These are phyloP conservation scores for Tokudaia tokunoshimensis DNA, from an alignment of 2,797 vertebrate species.

Conservation along the genomic window DNA sequence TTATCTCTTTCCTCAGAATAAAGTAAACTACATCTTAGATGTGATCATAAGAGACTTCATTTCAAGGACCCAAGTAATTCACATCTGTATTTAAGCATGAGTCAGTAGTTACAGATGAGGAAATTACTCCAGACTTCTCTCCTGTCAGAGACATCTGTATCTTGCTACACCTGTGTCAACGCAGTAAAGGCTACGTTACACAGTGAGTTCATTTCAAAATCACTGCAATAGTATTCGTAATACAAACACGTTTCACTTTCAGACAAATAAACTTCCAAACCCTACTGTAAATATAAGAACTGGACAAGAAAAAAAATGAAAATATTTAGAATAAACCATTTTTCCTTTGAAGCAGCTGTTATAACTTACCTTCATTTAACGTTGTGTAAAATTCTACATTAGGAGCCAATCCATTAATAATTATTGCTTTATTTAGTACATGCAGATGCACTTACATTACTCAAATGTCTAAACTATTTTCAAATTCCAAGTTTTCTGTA, in stretches of 20 bases:
- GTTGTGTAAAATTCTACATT: conserved; percentile 16
- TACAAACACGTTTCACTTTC: conserved; percentile 11
- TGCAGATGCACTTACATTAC: not conserved
- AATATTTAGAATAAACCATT: not conserved
- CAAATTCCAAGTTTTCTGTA: conserved; percentile 35
- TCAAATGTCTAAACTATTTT: conserved; percentile 40
- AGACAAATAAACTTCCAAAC: conserved; percentile 46
- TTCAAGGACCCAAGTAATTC: conserved; percentile 21
- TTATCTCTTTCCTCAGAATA: conserved; percentile 11
- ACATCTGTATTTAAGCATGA: not conserved
- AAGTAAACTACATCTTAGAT: not conserved
- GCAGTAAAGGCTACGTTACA: not conserved
- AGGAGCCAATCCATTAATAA: not conserved
- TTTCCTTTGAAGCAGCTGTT: conserved; percentile 19
- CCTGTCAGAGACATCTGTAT: not conserved
- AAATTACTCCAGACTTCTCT: not conserved
- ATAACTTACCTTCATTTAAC: not conserved
- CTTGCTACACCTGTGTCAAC: not conserved
- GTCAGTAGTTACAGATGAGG: not conserved
- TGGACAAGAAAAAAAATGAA: not conserved
- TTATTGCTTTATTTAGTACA: not conserved
- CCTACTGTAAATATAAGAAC: not conserved
- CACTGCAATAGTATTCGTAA: conserved; percentile 25
- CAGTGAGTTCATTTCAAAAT: not conserved
- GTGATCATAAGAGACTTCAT: not conserved